Base-by-base conservation (phyloP, 2,113 vertebrate species). In the Actenoides hombroni region DNA sequence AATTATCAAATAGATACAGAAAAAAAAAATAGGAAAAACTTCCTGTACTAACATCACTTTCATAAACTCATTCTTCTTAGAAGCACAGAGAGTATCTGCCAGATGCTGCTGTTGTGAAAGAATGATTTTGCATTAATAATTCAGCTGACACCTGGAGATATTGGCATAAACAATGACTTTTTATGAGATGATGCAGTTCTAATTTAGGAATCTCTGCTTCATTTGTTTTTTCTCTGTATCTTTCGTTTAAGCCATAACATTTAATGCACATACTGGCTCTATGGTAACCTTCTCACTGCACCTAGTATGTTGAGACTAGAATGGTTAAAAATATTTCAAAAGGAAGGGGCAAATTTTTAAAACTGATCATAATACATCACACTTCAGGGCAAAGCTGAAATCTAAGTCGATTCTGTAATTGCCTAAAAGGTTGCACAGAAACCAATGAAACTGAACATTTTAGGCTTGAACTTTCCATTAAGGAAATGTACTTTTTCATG, bases 111-210 rank as follows among this genome's bases (percentile, higher is more conserved):
- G 94, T 98, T 98, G 97, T 97, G 97, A 98, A 98, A 98, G 83
- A 97, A 97, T 95, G 95, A 97, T 94, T 97, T 86, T 97, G 94
- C 88, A 95, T 96, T 98, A 98, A 97, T 97, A 97, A 97, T 96
- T 98, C 97, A 98, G 97, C 96, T 98, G 98, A 98, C 99, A 99
- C 98, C 99, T 99, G 99, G 98, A 98, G 97, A 98, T 97, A 97
- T 82, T 99, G 99, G 99, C 98, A 96, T 98, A 99, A 99, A 99
- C 99, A 99, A 99, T 97, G 98, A 98, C 98, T 99, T 99, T 98
- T 99, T 99, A 94, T 89, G 98, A 97, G 98, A 99, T 99, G 98
- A 99, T 98, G 97, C 98, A 97, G 97, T 98, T 99, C 98, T 99
- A 99, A 99, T 99, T 99, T 98, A 98, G 98, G 98, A 97, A 96